Percentiles rank a stretch among this genome's conserved stretches.
These are phyloP conservation scores for Meles meles DNA, from an alignment of 2,113 vertebrate genomes.

Conservation along the genomic window DNA sequence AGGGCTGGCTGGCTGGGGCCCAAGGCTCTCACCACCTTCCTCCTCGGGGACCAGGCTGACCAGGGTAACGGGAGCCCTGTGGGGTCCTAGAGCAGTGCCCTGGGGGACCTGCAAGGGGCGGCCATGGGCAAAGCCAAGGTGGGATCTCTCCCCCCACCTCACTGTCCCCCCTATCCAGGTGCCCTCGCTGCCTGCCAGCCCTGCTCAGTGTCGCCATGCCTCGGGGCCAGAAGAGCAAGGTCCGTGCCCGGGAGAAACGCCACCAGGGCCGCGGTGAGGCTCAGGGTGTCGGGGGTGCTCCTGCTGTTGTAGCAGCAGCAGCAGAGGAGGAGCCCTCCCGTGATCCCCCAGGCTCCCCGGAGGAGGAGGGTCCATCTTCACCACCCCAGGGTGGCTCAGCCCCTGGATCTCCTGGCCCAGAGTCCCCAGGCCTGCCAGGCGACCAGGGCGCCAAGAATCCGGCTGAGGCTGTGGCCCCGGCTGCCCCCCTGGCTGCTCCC, in stretches of 20 bases:
- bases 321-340: fast-evolving
- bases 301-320: fast-evolving
- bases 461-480: fast-evolving
- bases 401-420: not conserved
- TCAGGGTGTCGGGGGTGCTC: not conserved
- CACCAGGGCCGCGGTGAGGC: not conserved
- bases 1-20: not conserved
- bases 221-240: not conserved
- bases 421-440: not conserved
- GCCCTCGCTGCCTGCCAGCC: no score
- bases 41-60: not conserved
- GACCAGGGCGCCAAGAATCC: not conserved
- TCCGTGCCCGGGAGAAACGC: not conserved
- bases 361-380: no score
- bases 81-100: not conserved
- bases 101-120: fast-evolving
- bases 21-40: not conserved
- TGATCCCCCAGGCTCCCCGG: not conserved
- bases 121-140: not conserved
- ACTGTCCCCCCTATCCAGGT: not conserved
- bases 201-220: not conserved
- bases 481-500: fast-evolving
- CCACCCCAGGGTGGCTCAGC: no score
- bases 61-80: not conserved
- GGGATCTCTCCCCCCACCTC: not conserved